Percentiles rank a stretch among this genome's conserved stretches.
Conservation (phyloP, 2,797 vertebrate genomes). For the Lacerta bilineata region DNA sequence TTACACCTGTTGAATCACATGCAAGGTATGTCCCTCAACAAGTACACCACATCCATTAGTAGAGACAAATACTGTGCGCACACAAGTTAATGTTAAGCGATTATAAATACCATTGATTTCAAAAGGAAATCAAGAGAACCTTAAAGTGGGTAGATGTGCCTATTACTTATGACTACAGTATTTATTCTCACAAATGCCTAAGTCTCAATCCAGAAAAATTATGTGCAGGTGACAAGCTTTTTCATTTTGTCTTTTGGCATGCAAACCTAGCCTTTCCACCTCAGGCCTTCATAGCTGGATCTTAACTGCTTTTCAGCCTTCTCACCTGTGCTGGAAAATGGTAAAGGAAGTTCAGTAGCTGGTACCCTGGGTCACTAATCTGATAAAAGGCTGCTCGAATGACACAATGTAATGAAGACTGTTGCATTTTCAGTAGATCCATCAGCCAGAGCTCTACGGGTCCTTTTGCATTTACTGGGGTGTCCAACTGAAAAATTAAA, state of each 20-base stretch:
- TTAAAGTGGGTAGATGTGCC: neutral
- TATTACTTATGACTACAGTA: neutral
- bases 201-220: neutral
- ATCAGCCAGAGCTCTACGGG: conserved; percentile 83
- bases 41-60: neutral
- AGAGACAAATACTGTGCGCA: conserved; percentile 36
- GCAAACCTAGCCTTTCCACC: fast-evolving
- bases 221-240: neutral
- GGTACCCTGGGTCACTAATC: conserved; percentile 82
- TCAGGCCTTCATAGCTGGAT: neutral
- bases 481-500: conserved; percentile 77
- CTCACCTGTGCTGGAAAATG: conserved; percentile 85
- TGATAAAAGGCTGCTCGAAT: conserved; percentile 82
- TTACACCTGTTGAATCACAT: neutral
- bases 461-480: conserved; percentile 81
- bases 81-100: neutral
- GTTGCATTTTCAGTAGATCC: conserved; percentile 80
- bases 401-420: conserved; percentile 83
- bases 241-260: neutral
- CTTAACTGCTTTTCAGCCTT: neutral
- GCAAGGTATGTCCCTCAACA: neutral
- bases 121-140: neutral
- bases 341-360: conserved; percentile 77
- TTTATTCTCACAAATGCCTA: neutral
- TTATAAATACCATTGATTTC: neutral